Percentiles rank a stretch among this genome's conserved stretches.
Evolutionary conservation across 2,113 vertebrate genomes (phyloP).

Genomic region (Pygoscelis antarcticus): DNA sequence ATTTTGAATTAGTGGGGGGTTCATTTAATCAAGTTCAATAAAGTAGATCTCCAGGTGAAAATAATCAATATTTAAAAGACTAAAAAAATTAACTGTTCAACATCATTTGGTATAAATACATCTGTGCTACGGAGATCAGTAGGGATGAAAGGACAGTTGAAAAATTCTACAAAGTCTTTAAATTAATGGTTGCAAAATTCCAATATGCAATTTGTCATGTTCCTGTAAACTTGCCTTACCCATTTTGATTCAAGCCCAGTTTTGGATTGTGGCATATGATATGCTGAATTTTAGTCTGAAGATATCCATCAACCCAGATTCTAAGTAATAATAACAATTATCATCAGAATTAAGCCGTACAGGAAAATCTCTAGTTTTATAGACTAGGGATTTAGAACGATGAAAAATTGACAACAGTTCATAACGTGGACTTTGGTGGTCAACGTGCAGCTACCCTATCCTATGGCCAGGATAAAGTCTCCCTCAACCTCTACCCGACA

Average conservation of each 20-base stretch:
- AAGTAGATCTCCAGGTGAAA: conserved; percentile 62
- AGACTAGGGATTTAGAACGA: neutral
- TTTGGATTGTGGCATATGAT: neutral
- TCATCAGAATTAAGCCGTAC: neutral
- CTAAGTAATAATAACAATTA: neutral
- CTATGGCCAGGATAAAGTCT: neutral
- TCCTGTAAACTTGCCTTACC: neutral
- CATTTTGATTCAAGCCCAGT: neutral
- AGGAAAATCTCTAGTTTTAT: neutral
- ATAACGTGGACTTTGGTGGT: neutral
- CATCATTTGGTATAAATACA: neutral
- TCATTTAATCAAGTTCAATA: conserved; percentile 63
- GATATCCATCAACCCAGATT: neutral
- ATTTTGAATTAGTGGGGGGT: conserved; percentile 34
- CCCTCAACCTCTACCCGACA: neutral
- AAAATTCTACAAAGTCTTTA: neutral
- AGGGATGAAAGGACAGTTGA: neutral
- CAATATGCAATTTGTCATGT: neutral
- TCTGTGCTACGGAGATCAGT: neutral
- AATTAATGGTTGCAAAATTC: neutral
- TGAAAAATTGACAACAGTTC: neutral
- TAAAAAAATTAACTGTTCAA: neutral
- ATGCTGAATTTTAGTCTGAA: neutral
- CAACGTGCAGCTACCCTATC: neutral
- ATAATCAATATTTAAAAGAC: neutral